Conservation (phyloP, 2,797 vertebrate genomes). For the Macroramphosus scolopax region DNA sequence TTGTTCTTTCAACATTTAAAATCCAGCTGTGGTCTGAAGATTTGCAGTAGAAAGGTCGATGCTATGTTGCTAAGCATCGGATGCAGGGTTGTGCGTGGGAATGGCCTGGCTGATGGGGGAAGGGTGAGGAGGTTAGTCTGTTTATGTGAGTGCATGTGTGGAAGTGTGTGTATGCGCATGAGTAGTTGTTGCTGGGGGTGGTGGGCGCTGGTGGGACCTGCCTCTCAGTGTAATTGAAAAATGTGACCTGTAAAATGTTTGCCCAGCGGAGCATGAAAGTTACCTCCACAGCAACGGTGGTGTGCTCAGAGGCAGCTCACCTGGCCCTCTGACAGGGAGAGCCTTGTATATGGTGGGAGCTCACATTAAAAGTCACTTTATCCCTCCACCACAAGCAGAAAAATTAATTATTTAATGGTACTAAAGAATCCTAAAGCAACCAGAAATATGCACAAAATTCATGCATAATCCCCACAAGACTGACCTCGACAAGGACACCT, state of each 20-base stretch:
- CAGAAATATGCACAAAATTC: constrained; percentile 45
- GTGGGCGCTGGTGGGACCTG: constrained; percentile 70
- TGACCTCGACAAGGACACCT: constrained; percentile 73
- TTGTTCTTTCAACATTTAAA: no score
- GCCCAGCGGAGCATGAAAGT: constrained; percentile 84
- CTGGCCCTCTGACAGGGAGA: constrained; percentile 74
- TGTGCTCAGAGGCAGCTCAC: constrained; percentile 69
- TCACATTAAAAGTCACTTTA: constrained; percentile 84
- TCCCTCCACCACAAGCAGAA: constrained; percentile 74
- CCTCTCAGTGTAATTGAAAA: constrained; percentile 86
- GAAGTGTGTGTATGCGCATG: constrained; percentile 16
- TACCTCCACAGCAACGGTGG: constrained; percentile 76
- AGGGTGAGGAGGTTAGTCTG: constrained; percentile 59
- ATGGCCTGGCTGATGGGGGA: constrained; percentile 36
- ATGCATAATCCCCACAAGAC: constrained; percentile 52
- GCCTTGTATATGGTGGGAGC: constrained; percentile 75
- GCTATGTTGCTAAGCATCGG: constrained; percentile 34
- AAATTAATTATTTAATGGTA: constrained; percentile 88
- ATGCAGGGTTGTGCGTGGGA: constrained; percentile 25
- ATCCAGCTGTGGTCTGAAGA: constrained; percentile 45
- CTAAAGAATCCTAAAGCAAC: constrained; percentile 84
- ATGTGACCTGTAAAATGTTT: constrained; percentile 87
- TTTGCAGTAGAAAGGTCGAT: constrained; percentile 32
- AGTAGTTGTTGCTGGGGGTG: constrained; percentile 28
- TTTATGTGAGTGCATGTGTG: constrained; percentile 56